A percentile compares a stretch with the other conserved stretches of the same genome.
These are phyloP conservation scores for Zoanthus gigantus DNA, from an alignment of 92 coral and sea anemone genomes.

Conservation along the genomic window DNA sequence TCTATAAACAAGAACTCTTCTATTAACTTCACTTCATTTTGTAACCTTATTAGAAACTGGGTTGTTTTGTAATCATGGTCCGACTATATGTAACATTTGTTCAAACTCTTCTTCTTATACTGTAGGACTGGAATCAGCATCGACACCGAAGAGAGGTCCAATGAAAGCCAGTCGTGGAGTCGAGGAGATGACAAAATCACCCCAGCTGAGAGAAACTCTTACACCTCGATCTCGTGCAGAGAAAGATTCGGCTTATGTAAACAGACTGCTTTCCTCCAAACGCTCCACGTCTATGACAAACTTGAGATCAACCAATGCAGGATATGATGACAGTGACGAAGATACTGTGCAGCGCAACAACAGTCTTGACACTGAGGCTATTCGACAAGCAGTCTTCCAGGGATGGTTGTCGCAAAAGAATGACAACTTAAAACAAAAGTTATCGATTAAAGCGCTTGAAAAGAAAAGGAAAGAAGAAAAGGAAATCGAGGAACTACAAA, in stretches of 20 bases:
- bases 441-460: constrained; percentile 70
- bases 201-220: constrained; percentile 64
- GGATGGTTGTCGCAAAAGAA: constrained; percentile 84
- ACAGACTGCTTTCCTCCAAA: constrained; percentile 59
- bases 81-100: not conserved
- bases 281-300: constrained; percentile 78
- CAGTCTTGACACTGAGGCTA: constrained; percentile 70
- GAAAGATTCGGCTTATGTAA: constrained; percentile 34
- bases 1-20: too few relatives aligned
- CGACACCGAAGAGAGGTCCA: constrained; percentile 73
- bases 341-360: constrained; percentile 60
- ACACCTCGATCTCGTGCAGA: constrained; percentile 25
- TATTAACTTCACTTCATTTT: too few relatives aligned
- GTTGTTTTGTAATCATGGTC: not conserved
- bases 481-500: constrained; percentile 68
- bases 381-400: constrained; percentile 85
- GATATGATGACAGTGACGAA: constrained; percentile 59
- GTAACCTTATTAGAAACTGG: too few relatives aligned
- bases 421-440: constrained; percentile 68
- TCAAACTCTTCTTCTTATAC: not conserved
- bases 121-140: not conserved
- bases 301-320: constrained; percentile 68
- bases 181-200: constrained; percentile 77
- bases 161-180: constrained; percentile 76
- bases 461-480: constrained; percentile 79